phyloP scores from a whole-genome alignment of 2,888 invertebrate genomes.

The Gasteruption jaculator region DNA sequence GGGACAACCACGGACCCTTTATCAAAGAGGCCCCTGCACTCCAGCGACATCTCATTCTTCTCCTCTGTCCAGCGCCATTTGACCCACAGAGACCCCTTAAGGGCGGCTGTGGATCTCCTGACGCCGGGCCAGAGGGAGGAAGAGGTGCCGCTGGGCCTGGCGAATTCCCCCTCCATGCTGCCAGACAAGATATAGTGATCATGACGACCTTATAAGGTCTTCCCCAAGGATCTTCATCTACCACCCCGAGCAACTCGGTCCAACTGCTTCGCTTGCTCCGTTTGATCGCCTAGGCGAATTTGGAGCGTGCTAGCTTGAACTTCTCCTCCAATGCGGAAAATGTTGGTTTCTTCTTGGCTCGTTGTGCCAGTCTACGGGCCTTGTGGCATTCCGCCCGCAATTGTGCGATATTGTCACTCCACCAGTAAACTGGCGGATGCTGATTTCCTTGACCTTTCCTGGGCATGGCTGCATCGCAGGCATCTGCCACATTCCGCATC shows the following conservation, averaged over 20 bases:
- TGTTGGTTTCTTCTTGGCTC: constrained; percentile 4
- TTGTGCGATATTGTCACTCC: constrained; percentile 12
- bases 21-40: too few relatives aligned
- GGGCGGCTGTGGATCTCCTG: neutral
- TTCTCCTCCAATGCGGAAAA: constrained; percentile 7
- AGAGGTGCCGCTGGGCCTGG: too few relatives aligned
- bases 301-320: constrained; percentile 9
- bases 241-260: constrained; percentile 22
- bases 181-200: too few relatives aligned
- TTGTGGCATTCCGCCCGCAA: constrained; percentile 1
- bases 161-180: too few relatives aligned
- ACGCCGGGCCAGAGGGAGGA: constrained; percentile 19
- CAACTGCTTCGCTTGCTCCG: constrained; percentile 19
- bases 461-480: constrained; percentile 20
- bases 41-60: constrained; percentile 17
- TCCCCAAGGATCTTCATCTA: constrained; percentile 27
- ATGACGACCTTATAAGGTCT: constrained; percentile 25
- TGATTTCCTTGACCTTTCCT: constrained; percentile 11
- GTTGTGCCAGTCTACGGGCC: constrained; percentile 2
- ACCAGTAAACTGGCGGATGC: constrained; percentile 14
- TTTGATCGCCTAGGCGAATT: constrained; percentile 15
- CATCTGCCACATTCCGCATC: constrained; percentile 11
- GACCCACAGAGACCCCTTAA: neutral
- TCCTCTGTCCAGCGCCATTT: constrained; percentile 12
- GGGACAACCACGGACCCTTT: too few relatives aligned